Evolutionary conservation across 2,797 vertebrate genomes (phyloP), one percentile per base, ranked within the genome.

Genomic region (Sebastes reedi): DNA sequence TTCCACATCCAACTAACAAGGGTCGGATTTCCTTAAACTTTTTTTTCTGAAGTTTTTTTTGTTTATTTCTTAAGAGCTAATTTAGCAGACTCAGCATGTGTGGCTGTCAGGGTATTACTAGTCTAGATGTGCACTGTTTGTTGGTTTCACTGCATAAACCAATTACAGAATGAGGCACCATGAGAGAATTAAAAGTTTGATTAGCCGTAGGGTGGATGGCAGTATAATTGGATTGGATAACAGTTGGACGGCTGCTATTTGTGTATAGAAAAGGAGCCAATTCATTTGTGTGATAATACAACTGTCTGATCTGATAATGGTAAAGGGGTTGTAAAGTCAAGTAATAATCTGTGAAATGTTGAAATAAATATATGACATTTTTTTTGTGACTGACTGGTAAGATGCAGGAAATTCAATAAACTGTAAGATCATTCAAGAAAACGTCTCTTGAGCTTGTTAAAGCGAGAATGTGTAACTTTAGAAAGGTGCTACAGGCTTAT

Each of bases 181-280:
- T 85, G 36, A 80, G 84, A 90, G 83, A 93, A 91, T 93, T 89
- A 87, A 79, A 81, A 79, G 80, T 90, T 87, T 90, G 80, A 85
- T 91, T 91, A 86, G 81, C 89, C 24, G 56, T 58, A 64, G 80
- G 69, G 72, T 64, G 79, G 87, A 72, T 76, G 83, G 72, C 67
- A 81, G 75, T 8, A 22, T 87, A 87, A 90, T 79, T 89, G 80
- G 84, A 88, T 86, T 85, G 77, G 67, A 83, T 75, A 82, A 72
- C 52, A 87, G 83, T 66, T 65, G 72, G 74, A 74, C 11, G 36
- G 61, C 67, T 60, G 27, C 52, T 77, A 74, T 77, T 34, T 75
- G 61, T 59, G 42, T 32, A 42, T 18, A 42, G 56, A 70, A 71
- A 77, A 46, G 29, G n/a, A 83, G 22, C 10, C 24, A 60, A 25